Conservation (phyloP, 23 tunicate genomes). For the Ascidia mentula region DNA sequence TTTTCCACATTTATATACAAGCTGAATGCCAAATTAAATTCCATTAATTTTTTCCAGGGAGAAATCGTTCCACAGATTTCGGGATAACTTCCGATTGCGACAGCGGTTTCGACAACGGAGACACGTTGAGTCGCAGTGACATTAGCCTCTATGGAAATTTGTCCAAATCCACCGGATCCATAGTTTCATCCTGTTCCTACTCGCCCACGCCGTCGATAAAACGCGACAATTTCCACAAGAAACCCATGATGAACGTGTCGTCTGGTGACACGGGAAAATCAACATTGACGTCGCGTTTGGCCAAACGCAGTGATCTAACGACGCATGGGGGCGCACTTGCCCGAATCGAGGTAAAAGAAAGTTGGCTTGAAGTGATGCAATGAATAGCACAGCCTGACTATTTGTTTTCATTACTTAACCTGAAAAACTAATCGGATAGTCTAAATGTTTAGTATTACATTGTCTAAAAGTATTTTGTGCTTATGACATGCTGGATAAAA, state of each 20-base stretch:
- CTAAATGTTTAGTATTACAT: too few relatives aligned
- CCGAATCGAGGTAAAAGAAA: constrained; percentile 43
- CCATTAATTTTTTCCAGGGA: constrained; percentile 27
- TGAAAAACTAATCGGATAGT: too few relatives aligned
- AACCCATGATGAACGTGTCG: neutral
- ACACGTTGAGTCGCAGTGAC: constrained; percentile 53
- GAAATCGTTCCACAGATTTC: constrained; percentile 36
- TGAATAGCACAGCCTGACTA: too few relatives aligned
- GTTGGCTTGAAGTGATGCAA: too few relatives aligned
- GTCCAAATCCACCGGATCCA: constrained; percentile 61
- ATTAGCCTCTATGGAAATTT: constrained; percentile 40
- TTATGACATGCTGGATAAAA: too few relatives aligned
- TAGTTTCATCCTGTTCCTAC: constrained; percentile 22
- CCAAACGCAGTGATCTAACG: neutral
- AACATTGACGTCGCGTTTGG: neutral
- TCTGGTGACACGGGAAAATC: neutral
- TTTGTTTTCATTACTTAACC: too few relatives aligned
- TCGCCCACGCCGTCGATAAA: neutral
- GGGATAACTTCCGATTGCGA: constrained; percentile 70
- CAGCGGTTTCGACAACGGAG: constrained; percentile 75
- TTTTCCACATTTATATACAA: too few relatives aligned
- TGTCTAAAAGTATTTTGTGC: too few relatives aligned
- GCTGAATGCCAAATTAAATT: too few relatives aligned
- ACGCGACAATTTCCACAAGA: neutral
- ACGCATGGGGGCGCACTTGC: constrained; percentile 3